A percentile compares a stretch with the other conserved stretches of the same genome.
These are phyloP conservation scores for Hafferia zeledoni DNA, from an alignment of 2,797 vertebrate genomes.

Conservation along the genomic window DNA sequence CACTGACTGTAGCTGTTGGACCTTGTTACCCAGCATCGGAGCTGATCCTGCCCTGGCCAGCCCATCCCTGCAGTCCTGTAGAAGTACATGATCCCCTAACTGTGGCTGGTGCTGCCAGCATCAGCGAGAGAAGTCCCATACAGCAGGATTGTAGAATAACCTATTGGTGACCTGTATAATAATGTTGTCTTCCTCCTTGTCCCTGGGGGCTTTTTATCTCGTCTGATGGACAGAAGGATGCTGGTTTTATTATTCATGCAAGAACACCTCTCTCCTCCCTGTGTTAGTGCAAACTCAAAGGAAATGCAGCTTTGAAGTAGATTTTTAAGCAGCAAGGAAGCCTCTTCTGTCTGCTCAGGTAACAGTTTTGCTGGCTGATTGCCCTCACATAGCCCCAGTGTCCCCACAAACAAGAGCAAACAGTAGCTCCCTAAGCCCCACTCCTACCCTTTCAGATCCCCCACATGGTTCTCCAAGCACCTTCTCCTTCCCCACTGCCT, in stretches of 20 bases:
- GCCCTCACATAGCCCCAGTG: not conserved
- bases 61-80: not conserved
- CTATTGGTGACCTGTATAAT: constrained; percentile 49
- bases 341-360: not conserved
- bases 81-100: fast-evolving
- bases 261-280: not conserved
- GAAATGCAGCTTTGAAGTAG: not conserved
- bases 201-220: constrained; percentile 52
- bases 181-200: constrained; percentile 16
- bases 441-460: not conserved
- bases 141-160: not conserved
- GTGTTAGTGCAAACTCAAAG: not conserved
- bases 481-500: not conserved
- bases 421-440: not conserved
- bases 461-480: not conserved
- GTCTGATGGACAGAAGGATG: constrained; percentile 40
- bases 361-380: not conserved
- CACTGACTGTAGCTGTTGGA: fast-evolving
- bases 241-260: constrained; percentile 59
- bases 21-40: not conserved
- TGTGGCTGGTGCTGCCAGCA: not conserved
- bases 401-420: not conserved
- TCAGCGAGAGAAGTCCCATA: not conserved
- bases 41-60: not conserved
- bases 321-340: not conserved